Evolutionary conservation across 2,888 invertebrate species (phyloP), one percentile per base, ranked within the genome.

Genomic region (Cerceris ruficornis): DNA sequence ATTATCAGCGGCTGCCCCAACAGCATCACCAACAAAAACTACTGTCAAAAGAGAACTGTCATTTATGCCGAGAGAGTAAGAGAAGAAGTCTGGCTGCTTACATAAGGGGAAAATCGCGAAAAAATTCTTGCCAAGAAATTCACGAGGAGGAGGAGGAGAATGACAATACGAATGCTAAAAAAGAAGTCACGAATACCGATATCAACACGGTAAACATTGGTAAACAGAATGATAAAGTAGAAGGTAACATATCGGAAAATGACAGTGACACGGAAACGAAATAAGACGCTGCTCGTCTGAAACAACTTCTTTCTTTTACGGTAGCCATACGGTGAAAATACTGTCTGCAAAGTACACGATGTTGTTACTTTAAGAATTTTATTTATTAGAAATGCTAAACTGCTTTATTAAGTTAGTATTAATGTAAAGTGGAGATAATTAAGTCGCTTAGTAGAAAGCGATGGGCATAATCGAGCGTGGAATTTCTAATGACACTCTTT

Each of bases 51-150:
- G 93, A 93, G 75, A 91, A 92, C 46, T 94, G 94, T 71, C 93
- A 93, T 13, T 92, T 94, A 73, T 94, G 94, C 87, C 93, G 93
- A 76, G 94, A 94, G 81, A 93, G 92, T 77, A 94, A 94, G 86
- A 93, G 94, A 77, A 91, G 94, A 55, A 93, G 93, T 4, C 87
- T 94, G 5, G 93, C 93, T 2, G 92, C 92, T 67, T 94, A 94
- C 85, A 92, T 94, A 80, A 91, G 93, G 62, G 93, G 92, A 75
- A 93, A 94, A 72, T 92, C 93, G n/a, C 92, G 92, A 17, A 92
- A 92, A n/a, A 93, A 93, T 83, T 92, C 93, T 75, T 92, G 93
- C 82, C 92, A 93, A 67, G 93, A 93, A 82, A 93, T 94, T 77
- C 92, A 93, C 82, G 94, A 94, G 82, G 93, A 93, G 72, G 93